Percentiles rank a stretch among this genome's conserved stretches.
phyloP scores from a whole-genome alignment of 2,888 invertebrate genomes.

The Trissolcus japonicus region DNA sequence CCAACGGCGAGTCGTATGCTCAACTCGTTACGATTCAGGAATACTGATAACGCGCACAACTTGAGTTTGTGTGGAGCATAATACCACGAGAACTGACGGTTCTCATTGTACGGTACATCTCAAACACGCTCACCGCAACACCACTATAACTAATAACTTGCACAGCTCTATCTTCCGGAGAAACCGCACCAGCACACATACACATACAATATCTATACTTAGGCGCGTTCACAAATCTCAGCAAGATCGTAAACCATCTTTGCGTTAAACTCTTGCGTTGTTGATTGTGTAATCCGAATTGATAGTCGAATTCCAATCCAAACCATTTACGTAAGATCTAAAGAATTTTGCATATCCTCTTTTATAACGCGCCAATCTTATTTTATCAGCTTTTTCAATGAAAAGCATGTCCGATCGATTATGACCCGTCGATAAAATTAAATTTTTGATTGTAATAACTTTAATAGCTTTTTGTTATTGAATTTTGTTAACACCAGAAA shows the following conservation, averaged over 20 bases:
- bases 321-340: no score
- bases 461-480: no score
- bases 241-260: slow-evolving; percentile 48
- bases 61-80: slow-evolving; percentile 39
- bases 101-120: slow-evolving; percentile 43
- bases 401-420: no score
- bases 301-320: neutral
- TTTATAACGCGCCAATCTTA: neutral
- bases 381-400: no score
- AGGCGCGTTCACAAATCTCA: slow-evolving; percentile 43
- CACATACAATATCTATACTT: slow-evolving; percentile 41
- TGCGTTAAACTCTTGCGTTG: slow-evolving; percentile 24
- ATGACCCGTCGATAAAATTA: neutral
- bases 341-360: no score
- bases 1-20: slow-evolving; percentile 34
- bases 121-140: slow-evolving; percentile 29
- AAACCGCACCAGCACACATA: slow-evolving; percentile 26
- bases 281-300: slow-evolving; percentile 36
- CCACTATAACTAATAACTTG: slow-evolving; percentile 54
- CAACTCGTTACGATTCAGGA: slow-evolving; percentile 50
- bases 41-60: slow-evolving; percentile 41
- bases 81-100: slow-evolving; percentile 30
- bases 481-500: no score
- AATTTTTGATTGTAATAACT: neutral
- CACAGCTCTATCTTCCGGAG: slow-evolving; percentile 47